Base-by-base conservation (phyloP, 2,113 vertebrate species). In the Albula glossodonta region DNA sequence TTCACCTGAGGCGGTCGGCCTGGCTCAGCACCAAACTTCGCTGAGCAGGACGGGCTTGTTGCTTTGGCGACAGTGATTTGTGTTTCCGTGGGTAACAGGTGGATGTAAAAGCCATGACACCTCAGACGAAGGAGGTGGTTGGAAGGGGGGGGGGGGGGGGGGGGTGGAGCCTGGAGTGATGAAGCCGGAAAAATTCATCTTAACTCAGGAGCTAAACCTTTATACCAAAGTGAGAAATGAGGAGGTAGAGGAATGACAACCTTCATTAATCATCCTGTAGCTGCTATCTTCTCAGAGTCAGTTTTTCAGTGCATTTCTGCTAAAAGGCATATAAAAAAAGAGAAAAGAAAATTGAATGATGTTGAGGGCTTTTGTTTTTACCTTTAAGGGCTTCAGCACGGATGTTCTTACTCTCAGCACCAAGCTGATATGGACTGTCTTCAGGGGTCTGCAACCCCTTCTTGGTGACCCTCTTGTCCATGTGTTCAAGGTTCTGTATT, bases 221-320 rank as follows among this genome's bases (percentile, higher is more conserved):
- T 84, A 50, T 82, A 41, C 22, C 8, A 57, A 86, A 1, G 13
- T 78, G 74, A 2, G 13, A 51, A 53, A 83, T 79, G 70, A 5
- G 1, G 9, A 49, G 6, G 4, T 60, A 11, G 74, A 9, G 81
- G n/a, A 80, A 84, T 51, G 25, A 78, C 83, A 53, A 83, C 56
- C 83, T 86, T 77, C 81, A 83, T 90, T 91, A 89, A 89, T 90
- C 84, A 85, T 82, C 48, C 70, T 78, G 50, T 57, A 48, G 41
- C 1, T 7, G 70, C 79, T 17, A n/a, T 89, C 49, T 83, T 78
- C 17, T 78, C 56, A 66, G 81, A 86, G 50, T 84, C 12, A 77
- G 52, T 78, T 86, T 85, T 91, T 90, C 87, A 83, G 48, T 31
- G 15, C 84, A 84, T 87, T 49, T 52, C 74, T 85, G 15, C 22